Evolutionary conservation across 2,113 vertebrate species (phyloP).

Genomic region (Eonycteris spelaea): DNA sequence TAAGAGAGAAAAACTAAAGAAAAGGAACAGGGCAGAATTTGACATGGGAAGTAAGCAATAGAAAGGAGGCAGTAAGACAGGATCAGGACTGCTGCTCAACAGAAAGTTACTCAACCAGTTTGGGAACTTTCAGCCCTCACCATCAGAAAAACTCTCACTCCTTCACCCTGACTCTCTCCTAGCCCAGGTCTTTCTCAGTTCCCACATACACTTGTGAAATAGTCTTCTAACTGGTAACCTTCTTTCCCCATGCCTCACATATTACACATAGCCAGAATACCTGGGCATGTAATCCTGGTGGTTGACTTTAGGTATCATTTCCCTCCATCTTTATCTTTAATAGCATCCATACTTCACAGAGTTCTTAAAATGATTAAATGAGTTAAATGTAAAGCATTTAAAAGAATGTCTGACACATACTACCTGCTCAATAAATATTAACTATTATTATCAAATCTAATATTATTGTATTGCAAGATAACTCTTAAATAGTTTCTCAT

Average conservation of each 20-base stretch:
- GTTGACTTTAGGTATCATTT: background rate
- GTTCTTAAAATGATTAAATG: background rate
- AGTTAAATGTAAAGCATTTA: background rate
- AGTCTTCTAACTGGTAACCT: background rate
- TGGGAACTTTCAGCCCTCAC: background rate
- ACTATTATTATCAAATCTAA: background rate
- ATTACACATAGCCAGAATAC: background rate
- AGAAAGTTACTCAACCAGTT: conserved; percentile 29
- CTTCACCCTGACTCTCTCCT: background rate
- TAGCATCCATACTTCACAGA: background rate
- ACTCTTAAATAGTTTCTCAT: background rate
- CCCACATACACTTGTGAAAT: background rate
- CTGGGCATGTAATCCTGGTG: background rate
- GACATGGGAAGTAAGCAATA: background rate
- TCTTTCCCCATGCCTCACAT: background rate
- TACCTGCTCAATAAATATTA: background rate
- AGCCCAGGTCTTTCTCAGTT: background rate
- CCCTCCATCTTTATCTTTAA: background rate
- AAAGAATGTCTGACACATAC: background rate
- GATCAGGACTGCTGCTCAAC: background rate
- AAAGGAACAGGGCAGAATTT: background rate
- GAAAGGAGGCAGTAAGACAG: background rate
- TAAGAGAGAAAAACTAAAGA: background rate
- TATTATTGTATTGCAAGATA: background rate
- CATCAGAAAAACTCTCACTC: background rate